These are phyloP conservation scores for Ia io DNA, from an alignment of 2,113 vertebrate species.

Conservation along the genomic window DNA sequence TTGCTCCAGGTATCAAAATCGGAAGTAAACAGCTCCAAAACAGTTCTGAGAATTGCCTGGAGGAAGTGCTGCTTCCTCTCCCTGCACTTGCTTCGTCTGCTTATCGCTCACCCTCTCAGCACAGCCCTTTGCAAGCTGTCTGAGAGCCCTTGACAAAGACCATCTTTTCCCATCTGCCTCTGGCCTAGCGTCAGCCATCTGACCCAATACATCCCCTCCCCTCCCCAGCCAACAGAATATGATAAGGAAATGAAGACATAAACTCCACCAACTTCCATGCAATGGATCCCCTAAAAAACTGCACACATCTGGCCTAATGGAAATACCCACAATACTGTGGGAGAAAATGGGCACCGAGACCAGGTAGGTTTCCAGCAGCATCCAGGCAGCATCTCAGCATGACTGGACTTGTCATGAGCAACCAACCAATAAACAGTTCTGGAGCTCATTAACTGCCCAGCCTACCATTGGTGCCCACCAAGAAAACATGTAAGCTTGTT, in stretches of 20 bases:
- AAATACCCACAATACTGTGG: not conserved
- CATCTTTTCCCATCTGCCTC: slow-evolving; percentile 49
- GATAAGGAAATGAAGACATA: slow-evolving; percentile 41
- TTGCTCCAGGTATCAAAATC: slow-evolving; percentile 86
- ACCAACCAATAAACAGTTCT: slow-evolving; percentile 61
- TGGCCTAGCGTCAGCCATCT: slow-evolving; percentile 32
- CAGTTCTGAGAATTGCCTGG: slow-evolving; percentile 83
- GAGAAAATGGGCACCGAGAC: not conserved
- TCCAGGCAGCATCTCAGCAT: slow-evolving; percentile 2
- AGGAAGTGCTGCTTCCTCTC: slow-evolving; percentile 84
- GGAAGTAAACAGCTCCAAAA: slow-evolving; percentile 87
- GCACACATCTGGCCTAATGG: not conserved
- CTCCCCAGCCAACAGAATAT: not conserved
- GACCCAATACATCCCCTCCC: not conserved
- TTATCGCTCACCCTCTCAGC: slow-evolving; percentile 78
- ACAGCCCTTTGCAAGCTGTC: slow-evolving; percentile 47
- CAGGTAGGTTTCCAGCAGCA: not conserved
- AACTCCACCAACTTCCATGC: not conserved
- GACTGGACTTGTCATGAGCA: slow-evolving; percentile 35
- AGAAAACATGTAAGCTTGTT: slow-evolving; percentile 64
- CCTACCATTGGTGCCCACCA: slow-evolving; percentile 4
- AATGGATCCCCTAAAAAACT: not conserved
- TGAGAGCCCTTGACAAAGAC: slow-evolving; percentile 24
- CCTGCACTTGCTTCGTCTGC: slow-evolving; percentile 72
- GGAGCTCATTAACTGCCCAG: slow-evolving; percentile 55